Evolutionary conservation across 23 tunicate genomes (phyloP).

Genomic region (Pegea sp.): DNA sequence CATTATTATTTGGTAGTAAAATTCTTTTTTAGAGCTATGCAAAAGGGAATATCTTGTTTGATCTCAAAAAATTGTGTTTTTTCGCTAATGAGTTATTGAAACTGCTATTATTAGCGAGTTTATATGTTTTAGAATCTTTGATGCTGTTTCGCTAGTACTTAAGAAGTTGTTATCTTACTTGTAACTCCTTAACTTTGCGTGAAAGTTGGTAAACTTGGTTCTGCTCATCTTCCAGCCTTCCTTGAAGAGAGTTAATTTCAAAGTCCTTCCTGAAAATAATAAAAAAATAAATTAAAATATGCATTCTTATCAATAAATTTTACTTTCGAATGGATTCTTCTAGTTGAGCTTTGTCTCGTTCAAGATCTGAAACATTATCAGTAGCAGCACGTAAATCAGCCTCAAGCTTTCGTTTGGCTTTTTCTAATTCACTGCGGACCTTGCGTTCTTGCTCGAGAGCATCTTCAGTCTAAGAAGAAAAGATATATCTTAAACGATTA

Average conservation of each 20-base stretch:
- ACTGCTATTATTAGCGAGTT: no score
- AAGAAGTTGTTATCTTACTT: constrained; percentile 8
- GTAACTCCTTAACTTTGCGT: constrained; percentile 92
- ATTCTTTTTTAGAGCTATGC: no score
- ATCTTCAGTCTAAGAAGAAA: constrained; percentile 67
- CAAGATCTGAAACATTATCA: constrained; percentile 89
- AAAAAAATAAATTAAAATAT: background rate
- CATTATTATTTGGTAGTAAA: no score
- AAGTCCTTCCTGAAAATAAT: constrained; percentile 68
- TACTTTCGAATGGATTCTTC: constrained; percentile 49
- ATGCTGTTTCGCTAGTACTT: no score
- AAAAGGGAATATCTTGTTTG: no score
- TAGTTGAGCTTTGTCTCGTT: constrained; percentile 53
- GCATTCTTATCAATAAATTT: background rate
- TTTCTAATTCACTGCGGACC: constrained; percentile 63
- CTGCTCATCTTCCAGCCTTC: constrained; percentile 96
- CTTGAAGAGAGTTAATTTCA: constrained; percentile 79
- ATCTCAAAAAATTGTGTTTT: no score
- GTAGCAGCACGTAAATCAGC: constrained; percentile 60
- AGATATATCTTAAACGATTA: no score
- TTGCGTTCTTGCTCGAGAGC: constrained; percentile 80
- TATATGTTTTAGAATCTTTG: no score
- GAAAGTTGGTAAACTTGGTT: constrained; percentile 74
- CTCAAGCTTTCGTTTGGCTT: constrained; percentile 83
- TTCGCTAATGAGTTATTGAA: no score